phyloP scores from a whole-genome alignment of 2,113 vertebrate genomes.

The Microcebus griseorufus region DNA sequence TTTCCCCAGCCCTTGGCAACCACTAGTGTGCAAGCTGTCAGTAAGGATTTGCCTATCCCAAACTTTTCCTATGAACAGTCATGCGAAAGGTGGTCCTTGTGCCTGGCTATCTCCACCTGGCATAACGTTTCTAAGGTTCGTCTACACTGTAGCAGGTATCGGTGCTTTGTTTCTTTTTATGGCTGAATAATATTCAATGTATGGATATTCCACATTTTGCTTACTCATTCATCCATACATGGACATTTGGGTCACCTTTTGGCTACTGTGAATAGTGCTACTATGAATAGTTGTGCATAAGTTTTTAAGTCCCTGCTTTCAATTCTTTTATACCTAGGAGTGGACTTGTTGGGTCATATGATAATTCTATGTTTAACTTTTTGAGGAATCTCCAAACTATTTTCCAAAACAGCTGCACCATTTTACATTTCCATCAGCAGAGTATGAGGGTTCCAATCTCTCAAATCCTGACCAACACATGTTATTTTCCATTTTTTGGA shows the following conservation, averaged over 20 bases:
- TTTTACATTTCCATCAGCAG: no score
- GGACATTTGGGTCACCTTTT: accelerated
- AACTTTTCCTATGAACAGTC: not conserved
- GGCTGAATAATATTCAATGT: not conserved
- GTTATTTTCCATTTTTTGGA: not conserved
- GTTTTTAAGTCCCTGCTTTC: not conserved
- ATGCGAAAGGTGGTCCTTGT: not conserved
- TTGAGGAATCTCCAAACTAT: not conserved
- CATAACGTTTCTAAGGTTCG: not conserved
- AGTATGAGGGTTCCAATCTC: not conserved
- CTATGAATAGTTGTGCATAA: not conserved
- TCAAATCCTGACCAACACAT: not conserved
- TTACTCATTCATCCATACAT: no score
- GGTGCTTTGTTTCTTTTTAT: not conserved
- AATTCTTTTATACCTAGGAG: not conserved
- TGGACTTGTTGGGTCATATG: not conserved
- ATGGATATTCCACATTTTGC: not conserved
- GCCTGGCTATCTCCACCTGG: not conserved
- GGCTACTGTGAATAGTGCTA: not conserved
- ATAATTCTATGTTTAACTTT: not conserved
- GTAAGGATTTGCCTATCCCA: not conserved
- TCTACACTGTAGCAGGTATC: accelerated
- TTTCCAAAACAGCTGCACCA: not conserved
- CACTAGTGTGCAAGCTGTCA: not conserved
- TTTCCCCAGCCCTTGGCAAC: not conserved